Conservation (phyloP, 2,113 vertebrate genomes). For the Poeciliopsis occidentalis region DNA sequence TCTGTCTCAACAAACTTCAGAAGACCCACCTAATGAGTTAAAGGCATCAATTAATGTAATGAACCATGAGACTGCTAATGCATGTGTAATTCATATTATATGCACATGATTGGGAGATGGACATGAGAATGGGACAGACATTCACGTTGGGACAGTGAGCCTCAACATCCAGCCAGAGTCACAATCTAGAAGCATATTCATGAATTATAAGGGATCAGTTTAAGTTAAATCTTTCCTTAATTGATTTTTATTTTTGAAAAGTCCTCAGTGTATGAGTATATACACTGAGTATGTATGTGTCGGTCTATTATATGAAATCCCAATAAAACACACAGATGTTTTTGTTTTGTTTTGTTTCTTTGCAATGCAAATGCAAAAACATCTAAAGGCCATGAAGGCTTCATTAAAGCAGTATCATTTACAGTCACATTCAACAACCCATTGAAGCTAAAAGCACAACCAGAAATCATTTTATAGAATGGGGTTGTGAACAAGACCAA, state of each 20-base stretch:
- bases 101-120: too few relatives aligned
- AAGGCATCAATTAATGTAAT: too few relatives aligned
- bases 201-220: not conserved
- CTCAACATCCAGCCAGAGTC: not conserved
- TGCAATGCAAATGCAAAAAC: not conserved
- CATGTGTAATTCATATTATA: too few relatives aligned
- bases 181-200: not conserved
- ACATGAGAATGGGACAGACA: not conserved
- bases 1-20: too few relatives aligned
- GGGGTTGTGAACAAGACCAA: not conserved
- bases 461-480: not conserved
- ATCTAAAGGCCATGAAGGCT: not conserved
- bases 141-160: not conserved
- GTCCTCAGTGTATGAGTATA: not conserved
- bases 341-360: too few relatives aligned
- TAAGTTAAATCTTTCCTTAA: not conserved
- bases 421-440: too few relatives aligned
- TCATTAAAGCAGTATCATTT: not conserved
- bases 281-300: not conserved
- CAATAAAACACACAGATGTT: not conserved
- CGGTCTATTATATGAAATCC: not conserved
- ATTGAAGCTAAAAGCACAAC: not conserved
- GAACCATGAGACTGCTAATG: too few relatives aligned
- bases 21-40: too few relatives aligned
- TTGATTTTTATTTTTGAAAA: not conserved